These are phyloP conservation scores for Drosophila arawakana DNA, from an alignment of 1,140 invertebrate genomes.

Conservation along the genomic window DNA sequence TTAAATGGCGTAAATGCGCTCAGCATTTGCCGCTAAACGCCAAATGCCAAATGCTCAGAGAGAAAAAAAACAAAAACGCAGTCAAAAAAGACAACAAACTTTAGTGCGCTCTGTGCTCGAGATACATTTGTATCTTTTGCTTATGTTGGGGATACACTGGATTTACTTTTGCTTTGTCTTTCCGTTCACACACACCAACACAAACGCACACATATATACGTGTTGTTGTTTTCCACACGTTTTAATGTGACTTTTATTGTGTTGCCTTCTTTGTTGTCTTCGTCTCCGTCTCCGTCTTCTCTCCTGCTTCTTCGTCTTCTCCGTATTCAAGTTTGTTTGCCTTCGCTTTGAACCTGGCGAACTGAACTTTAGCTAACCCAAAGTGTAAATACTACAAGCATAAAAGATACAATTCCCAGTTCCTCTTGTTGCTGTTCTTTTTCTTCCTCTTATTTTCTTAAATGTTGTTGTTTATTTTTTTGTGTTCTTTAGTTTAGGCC, in stretches of 20 bases:
- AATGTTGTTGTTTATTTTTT: neutral
- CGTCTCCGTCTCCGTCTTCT: too few relatives aligned
- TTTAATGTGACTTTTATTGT: conserved; percentile 82
- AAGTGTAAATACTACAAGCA: conserved; percentile 31
- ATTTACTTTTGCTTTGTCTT: conserved; percentile 46
- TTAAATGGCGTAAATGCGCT: conserved; percentile 48
- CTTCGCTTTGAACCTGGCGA: conserved; percentile 51
- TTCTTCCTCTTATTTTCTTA: conserved; percentile 2
- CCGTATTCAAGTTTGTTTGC: conserved; percentile 74
- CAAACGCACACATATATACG: conserved; percentile 12
- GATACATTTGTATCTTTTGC: conserved; percentile 68
- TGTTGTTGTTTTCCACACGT: conserved; percentile 48
- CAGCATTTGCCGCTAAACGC: conserved; percentile 25
- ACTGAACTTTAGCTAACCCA: conserved; percentile 34
- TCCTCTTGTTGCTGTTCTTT: neutral
- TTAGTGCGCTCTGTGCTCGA: conserved; percentile 7
- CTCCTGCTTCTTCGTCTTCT: conserved; percentile 27
- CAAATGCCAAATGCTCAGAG: neutral
- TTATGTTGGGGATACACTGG: conserved; percentile 29
- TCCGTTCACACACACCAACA: conserved; percentile 10
- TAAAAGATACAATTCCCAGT: conserved; percentile 24
- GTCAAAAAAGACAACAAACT: conserved; percentile 30
- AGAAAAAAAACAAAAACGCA: neutral
- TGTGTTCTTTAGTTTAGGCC: conserved; percentile 11
- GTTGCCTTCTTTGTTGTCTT: conserved; percentile 72